These are phyloP conservation scores for Heliopora coerulea DNA, from an alignment of 92 coral and sea anemone genomes.

Conservation along the genomic window DNA sequence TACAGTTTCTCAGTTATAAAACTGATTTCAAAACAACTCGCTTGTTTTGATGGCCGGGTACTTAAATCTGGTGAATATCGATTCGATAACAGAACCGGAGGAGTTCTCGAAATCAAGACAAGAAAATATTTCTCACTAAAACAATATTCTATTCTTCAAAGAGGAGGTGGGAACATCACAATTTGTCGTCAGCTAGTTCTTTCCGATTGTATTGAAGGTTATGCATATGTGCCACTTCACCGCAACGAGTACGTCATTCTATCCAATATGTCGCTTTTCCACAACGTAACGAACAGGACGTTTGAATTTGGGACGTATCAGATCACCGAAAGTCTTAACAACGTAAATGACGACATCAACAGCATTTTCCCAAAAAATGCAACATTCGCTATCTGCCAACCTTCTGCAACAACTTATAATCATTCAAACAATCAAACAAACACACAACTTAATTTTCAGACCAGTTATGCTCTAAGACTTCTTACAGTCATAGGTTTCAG, in stretches of 20 bases:
- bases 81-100: background rate
- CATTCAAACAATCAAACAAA: no score
- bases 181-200: constrained; percentile 23
- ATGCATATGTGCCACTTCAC: constrained; percentile 5
- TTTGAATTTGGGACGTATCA: constrained; percentile 14
- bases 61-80: background rate
- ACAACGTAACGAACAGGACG: constrained; percentile 1
- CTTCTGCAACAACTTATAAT: background rate
- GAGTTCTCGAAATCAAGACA: background rate
- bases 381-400: background rate
- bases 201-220: constrained; percentile 4
- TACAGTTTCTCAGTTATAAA: background rate
- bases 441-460: background rate
- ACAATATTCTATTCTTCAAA: background rate
- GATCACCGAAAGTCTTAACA: background rate
- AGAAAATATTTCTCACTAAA: background rate
- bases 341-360: no score
- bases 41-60: background rate
- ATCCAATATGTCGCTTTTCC: constrained; percentile 5
- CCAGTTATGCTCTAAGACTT: background rate
- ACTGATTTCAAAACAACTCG: constrained; percentile 13
- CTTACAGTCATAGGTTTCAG: constrained; percentile 35
- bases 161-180: constrained; percentile 7
- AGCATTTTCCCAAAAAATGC: background rate
- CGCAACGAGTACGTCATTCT: background rate